Percentiles rank a stretch among this genome's conserved stretches.
These are phyloP conservation scores for Tachysurus vachellii DNA, from an alignment of 2,113 vertebrate species.

Conservation along the genomic window DNA sequence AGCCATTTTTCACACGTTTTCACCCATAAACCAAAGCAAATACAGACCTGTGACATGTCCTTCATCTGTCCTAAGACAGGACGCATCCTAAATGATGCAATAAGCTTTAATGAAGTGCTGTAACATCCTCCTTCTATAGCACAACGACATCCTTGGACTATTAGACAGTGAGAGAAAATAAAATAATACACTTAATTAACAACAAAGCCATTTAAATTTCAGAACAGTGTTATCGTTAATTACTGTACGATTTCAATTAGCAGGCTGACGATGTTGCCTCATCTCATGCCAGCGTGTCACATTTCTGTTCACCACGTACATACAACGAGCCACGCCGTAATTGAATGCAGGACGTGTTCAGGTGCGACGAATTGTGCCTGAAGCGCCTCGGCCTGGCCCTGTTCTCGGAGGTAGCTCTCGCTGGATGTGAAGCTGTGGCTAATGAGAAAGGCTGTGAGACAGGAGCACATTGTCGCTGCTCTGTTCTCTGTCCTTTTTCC, in stretches of 20 bases:
- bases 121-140: background rate
- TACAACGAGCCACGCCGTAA: background rate
- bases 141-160: background rate
- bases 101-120: constrained; percentile 9
- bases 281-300: background rate
- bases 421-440: background rate
- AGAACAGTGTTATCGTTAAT: background rate
- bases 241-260: background rate
- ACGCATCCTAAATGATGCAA: background rate
- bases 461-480: background rate
- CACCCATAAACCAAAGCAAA: background rate
- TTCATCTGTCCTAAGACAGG: background rate
- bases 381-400: background rate
- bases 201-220: background rate
- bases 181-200: background rate
- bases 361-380: background rate
- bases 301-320: background rate
- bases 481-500: constrained; percentile 15
- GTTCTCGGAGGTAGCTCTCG: background rate
- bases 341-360: background rate
- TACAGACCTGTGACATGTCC: background rate
- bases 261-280: background rate
- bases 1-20: background rate
- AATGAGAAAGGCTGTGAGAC: constrained; percentile 24
- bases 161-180: background rate